Percentiles rank a stretch among this genome's conserved stretches.
Evolutionary conservation across 1,140 invertebrate genomes (phyloP).

Genomic region (Physella acuta): DNA sequence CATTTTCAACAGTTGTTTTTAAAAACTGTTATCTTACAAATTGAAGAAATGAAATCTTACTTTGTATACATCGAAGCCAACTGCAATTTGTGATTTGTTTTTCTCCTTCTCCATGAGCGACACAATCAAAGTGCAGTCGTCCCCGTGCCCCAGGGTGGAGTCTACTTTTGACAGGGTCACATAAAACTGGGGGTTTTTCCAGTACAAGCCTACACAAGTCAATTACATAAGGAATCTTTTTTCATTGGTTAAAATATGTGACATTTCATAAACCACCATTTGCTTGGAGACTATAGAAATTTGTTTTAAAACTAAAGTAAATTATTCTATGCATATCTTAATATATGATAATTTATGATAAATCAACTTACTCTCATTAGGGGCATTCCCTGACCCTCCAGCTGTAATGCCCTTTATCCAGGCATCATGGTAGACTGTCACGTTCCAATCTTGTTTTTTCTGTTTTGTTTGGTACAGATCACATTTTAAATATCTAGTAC

Average conservation of each 20-base stretch:
- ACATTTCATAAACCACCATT: no score
- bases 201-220: constrained; percentile 49
- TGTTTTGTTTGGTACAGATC: no score
- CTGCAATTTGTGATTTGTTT: constrained; percentile 35
- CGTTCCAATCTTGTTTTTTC: constrained; percentile 47
- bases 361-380: constrained; percentile 43
- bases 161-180: constrained; percentile 39
- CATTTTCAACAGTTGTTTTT: no score
- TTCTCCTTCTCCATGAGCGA: constrained; percentile 51
- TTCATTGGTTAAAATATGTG: no score
- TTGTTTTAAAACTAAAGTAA: no score
- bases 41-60: no score
- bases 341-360: no score
- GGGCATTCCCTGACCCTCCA: constrained; percentile 54
- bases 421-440: constrained; percentile 47
- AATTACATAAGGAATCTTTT: no score
- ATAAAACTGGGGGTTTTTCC: constrained; percentile 55
- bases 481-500: no score
- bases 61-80: constrained; percentile 52
- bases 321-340: no score
- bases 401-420: constrained; percentile 57
- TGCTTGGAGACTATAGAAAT: no score
- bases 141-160: constrained; percentile 18
- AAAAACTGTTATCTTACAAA: no score
- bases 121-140: constrained; percentile 50